phyloP scores from a whole-genome alignment of 2,797 vertebrate species.

The Varecia variegata region DNA sequence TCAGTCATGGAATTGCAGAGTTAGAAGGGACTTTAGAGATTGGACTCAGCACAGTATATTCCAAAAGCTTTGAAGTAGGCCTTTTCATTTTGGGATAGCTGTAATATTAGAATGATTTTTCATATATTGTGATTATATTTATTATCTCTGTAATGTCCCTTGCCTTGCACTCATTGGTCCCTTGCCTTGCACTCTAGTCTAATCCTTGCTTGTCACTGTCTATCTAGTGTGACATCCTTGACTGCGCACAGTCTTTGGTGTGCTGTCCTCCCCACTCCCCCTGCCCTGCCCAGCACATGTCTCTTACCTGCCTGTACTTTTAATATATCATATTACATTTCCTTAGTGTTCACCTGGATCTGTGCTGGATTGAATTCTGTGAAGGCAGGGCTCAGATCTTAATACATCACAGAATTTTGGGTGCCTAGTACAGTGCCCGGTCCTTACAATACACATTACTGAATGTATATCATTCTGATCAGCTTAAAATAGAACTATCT shows the following conservation, averaged over 20 bases:
- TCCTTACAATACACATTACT: not conserved
- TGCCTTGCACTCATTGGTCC: not conserved
- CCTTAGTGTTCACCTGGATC: not conserved
- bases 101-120: not conserved
- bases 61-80: not conserved
- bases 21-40: not conserved
- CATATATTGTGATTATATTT: not conserved
- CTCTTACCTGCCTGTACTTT: not conserved
- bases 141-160: not conserved
- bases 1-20: not conserved
- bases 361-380: not conserved
- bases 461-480: not conserved
- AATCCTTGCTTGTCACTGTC: constrained; percentile 20
- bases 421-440: not conserved
- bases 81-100: not conserved
- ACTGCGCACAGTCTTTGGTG: not conserved
- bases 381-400: not conserved
- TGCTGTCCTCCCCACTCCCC: not conserved
- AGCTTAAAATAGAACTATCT: not conserved
- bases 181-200: not conserved
- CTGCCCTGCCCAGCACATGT: not conserved
- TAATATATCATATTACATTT: not conserved
- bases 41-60: not conserved
- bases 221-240: not conserved
- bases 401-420: not conserved